Base-by-base conservation (phyloP, 2,888 invertebrate genomes). In the Chironomus riparius region DNA sequence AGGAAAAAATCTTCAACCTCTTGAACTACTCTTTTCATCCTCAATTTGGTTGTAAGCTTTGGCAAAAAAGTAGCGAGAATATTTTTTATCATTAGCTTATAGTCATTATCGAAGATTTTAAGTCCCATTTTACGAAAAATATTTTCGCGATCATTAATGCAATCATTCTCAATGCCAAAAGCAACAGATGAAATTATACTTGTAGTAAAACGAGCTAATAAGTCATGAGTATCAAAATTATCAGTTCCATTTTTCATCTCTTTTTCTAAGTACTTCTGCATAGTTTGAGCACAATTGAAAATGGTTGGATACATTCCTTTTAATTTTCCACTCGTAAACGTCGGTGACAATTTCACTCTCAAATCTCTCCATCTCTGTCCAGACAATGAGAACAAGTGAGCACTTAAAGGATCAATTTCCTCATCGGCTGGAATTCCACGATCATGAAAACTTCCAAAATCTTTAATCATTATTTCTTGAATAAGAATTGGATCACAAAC, bases 281-380 rank as follows among this genome's bases (percentile, higher is more conserved):
- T 85, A 77, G 86, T 83, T 24, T 84, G 80, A 0, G 87, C 86
- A 76, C 87, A 86, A 15, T 85, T 82, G 68, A 86, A 83, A 15
- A 89, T 85, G 3, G 87, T 84, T 0, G 85, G 84, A 78, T 87
- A 88, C 87, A 89, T 87, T 4, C 82, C 84, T 80, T 87, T 89
- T 71, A 90, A 81, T 81, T 88, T 89, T n/a, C 87, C 87, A 0
- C 88, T 85, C 0, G 89, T 87, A 79, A 89, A 90, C 0, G 87
- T 86, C 0, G 89, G 87, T 0, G 89, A 86, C 80, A 90, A 82
- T 79, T 88, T 88, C 0, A 85, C 78, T 12, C 90, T 84, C 15
- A 89, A 81, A 68, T 83, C 85, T 80, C 85, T 88, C 90, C 90
- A 90, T 78, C 86, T 84, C 4, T 85, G 83, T 0, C 88, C 88